Evolutionary conservation across 2,888 invertebrate species (phyloP).

Genomic region (Nomada flava): DNA sequence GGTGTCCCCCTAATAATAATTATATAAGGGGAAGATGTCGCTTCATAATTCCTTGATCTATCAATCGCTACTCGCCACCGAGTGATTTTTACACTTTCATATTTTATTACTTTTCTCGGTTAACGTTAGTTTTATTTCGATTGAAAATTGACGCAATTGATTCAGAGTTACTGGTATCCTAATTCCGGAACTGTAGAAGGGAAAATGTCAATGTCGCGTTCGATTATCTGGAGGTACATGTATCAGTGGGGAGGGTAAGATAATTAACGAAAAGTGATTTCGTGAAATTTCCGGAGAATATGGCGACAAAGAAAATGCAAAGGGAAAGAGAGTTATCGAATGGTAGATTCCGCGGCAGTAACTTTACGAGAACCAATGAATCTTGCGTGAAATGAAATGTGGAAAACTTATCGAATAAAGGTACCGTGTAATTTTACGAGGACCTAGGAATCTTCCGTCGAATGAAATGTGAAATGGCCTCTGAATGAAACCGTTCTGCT

Average conservation of each 20-base stretch:
- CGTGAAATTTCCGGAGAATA: conserved; percentile 8
- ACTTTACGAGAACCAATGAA: conserved; percentile 48
- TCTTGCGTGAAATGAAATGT: conserved; percentile 58
- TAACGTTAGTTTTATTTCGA: background rate
- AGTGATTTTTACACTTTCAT: too few relatives aligned
- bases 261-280: conserved; percentile 5
- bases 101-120: too few relatives aligned
- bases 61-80: too few relatives aligned
- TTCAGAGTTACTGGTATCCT: background rate
- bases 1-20: conserved; percentile 60
- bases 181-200: background rate
- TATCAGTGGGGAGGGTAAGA: background rate
- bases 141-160: background rate
- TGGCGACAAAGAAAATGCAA: conserved; percentile 19
- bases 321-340: conserved; percentile 24
- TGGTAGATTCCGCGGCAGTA: conserved; percentile 16
- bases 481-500: conserved; percentile 29
- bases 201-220: background rate
- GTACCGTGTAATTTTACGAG: conserved; percentile 54
- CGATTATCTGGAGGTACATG: background rate
- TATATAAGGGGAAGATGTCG: conserved; percentile 59
- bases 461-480: conserved; percentile 58
- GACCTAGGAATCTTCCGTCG: conserved; percentile 30
- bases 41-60: background rate
- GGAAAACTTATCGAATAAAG: conserved; percentile 62